Evolutionary conservation across 2,113 vertebrate genomes (phyloP).

Genomic region (Heterocephalus glaber): DNA sequence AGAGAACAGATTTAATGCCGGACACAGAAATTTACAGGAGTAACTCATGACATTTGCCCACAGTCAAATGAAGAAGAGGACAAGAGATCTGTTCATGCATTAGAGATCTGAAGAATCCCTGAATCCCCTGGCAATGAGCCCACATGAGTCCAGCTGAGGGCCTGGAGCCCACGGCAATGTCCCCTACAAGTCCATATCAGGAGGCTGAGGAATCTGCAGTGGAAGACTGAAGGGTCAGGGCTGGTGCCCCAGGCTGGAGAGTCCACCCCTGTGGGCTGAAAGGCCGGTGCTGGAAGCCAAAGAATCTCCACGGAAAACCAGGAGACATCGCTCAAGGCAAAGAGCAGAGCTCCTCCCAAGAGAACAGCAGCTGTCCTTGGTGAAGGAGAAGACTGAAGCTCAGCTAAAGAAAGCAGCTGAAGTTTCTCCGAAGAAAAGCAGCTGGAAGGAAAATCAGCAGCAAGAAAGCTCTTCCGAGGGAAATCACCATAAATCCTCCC

Average conservation of each 20-base stretch:
- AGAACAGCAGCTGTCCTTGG: background rate
- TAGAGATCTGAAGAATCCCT: background rate
- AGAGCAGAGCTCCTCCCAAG: background rate
- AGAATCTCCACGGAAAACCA: background rate
- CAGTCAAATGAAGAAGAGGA: background rate
- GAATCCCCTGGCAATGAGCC: background rate
- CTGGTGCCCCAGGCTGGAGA: background rate
- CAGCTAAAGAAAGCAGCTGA: background rate
- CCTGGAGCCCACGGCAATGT: background rate
- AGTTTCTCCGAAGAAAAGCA: background rate
- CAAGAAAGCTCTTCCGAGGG: background rate
- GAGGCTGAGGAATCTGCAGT: background rate
- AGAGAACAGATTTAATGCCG: background rate
- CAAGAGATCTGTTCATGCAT: background rate
- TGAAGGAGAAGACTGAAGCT: background rate
- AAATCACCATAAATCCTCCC: background rate
- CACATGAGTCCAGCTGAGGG: background rate
- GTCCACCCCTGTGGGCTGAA: too few relatives aligned
- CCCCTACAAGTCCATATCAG: background rate
- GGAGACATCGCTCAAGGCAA: rapidly evolving
- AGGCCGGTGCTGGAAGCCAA: background rate
- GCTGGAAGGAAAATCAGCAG: background rate
- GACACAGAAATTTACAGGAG: background rate
- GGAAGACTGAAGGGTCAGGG: background rate
- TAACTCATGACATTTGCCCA: background rate